Evolutionary conservation across 2,888 invertebrate species (phyloP), one percentile per base, ranked within the genome.

Genomic region (Syritta pipiens): DNA sequence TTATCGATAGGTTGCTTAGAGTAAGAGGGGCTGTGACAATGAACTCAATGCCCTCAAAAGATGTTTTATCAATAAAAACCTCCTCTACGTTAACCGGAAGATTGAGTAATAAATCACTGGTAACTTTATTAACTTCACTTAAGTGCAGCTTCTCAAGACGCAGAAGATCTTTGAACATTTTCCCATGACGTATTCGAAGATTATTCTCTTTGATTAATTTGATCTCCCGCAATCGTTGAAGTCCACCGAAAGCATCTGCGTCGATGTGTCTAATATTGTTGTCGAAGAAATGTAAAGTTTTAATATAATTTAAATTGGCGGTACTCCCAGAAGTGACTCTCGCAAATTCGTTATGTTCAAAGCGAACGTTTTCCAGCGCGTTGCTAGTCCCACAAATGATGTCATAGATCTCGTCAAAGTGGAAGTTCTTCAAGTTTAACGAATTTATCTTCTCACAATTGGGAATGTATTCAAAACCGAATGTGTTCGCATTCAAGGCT

Each of bases 381-480:
- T 40, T 71, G 2, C 60, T 48, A 1, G 72, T 72, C 3, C 59
- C 72, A 26, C 87, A 87, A 19, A 82, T 74, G 7, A 87, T 51
- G 3, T 75, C 60, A 6, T 83, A 81, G 4, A 84, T 83, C 5
- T 79, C 81, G 28, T 86, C 85, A 14, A 82, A 82, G 37, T 85
- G 83, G 55, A 87, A 87, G 12, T 82, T 82, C 22, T 82, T 83
- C 12, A 87, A 82, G 26, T 83, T 77, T 2, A 84, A 59, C 49
- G 83, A 83, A 14, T 83, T 79, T 48, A 87, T 81, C 10, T 83
- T 79, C 0, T 55, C 77, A 65, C 87, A 87, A 46, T 86, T 84
- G 14, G 86, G 85, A 77, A 87, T 81, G 63, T 84, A 85, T 68
- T 86, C 86, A 69, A 87, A 65, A 2, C 87, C 87, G 77, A 86